phyloP scores from a whole-genome alignment of 2,113 vertebrate genomes.

The Nerophis lumbriciformis region DNA sequence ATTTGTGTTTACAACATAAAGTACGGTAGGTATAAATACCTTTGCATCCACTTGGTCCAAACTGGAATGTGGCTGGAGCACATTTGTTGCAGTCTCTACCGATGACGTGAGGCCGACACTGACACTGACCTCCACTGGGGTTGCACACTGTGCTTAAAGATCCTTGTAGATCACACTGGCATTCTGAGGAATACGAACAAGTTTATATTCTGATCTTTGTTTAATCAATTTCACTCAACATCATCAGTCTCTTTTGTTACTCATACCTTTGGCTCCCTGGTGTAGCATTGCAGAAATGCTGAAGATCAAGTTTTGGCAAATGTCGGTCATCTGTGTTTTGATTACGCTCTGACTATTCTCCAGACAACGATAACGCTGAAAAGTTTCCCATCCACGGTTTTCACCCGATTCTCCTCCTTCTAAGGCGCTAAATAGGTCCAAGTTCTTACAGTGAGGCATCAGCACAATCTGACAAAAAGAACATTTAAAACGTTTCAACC shows the following conservation, averaged over 20 bases:
- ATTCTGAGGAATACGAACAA: slow-evolving; percentile 72
- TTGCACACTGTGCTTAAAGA: slow-evolving; percentile 90
- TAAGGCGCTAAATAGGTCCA: slow-evolving; percentile 88
- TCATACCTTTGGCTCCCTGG: slow-evolving; percentile 80
- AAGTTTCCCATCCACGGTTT: slow-evolving; percentile 86
- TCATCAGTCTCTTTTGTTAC: background rate
- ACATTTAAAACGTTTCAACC: background rate
- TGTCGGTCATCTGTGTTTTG: slow-evolving; percentile 88
- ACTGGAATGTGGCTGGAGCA: slow-evolving; percentile 85
- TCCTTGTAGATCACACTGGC: slow-evolving; percentile 90
- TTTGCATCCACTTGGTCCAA: slow-evolving; percentile 89
- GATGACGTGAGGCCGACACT: slow-evolving; percentile 84
- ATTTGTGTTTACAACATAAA: background rate
- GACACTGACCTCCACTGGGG: slow-evolving; percentile 88
- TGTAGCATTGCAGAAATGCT: slow-evolving; percentile 91
- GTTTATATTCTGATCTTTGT: background rate
- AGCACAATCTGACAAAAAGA: slow-evolving; percentile 80
- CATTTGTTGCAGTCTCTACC: slow-evolving; percentile 88
- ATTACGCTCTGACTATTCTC: slow-evolving; percentile 91
- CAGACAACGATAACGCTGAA: slow-evolving; percentile 90
- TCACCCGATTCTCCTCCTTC: slow-evolving; percentile 76
- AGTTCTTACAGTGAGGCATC: slow-evolving; percentile 91
- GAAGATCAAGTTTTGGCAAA: slow-evolving; percentile 90
- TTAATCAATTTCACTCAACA: background rate
- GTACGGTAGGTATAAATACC: slow-evolving; percentile 42